These are phyloP conservation scores for Chaetoderma sp. DNA, from an alignment of 2,888 invertebrate genomes.

Conservation along the genomic window DNA sequence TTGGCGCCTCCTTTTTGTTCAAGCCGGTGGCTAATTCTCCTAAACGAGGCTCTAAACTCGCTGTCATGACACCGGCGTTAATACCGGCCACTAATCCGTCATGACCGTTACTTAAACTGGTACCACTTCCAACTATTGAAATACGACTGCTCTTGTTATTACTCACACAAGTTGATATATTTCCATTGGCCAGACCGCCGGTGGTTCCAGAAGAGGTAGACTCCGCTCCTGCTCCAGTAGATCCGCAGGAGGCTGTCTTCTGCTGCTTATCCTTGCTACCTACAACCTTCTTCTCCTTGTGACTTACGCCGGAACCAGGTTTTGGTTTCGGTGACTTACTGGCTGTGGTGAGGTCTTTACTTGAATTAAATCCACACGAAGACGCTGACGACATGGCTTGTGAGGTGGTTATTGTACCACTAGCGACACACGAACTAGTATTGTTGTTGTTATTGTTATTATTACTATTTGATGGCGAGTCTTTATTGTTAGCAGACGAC, in stretches of 20 bases:
- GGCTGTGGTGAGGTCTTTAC: not conserved
- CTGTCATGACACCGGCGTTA: not conserved
- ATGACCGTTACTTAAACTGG: too few relatives aligned
- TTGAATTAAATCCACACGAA: not conserved
- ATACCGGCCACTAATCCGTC: not conserved
- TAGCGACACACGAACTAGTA: too few relatives aligned
- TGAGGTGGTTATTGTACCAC: not conserved
- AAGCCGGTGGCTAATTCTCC: not conserved
- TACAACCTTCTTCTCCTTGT: constrained; percentile 49
- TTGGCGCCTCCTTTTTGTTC: constrained; percentile 49
- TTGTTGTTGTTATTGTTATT: too few relatives aligned
- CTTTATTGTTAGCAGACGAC: not conserved
- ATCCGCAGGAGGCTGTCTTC: constrained; percentile 12
- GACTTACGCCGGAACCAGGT: too few relatives aligned
- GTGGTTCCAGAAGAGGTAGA: constrained; percentile 23
- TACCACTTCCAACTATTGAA: too few relatives aligned
- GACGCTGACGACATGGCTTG: too few relatives aligned
- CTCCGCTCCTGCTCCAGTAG: constrained; percentile 19
- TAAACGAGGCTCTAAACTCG: not conserved
- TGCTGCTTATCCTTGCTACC: constrained; percentile 40
- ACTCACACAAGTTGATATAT: not conserved
- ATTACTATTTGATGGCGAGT: not conserved
- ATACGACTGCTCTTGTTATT: not conserved
- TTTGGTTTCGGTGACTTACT: constrained; percentile 49
- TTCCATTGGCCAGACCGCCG: constrained; percentile 16